Percentiles rank a stretch among this genome's conserved stretches.
Evolutionary conservation across 2,113 vertebrate genomes (phyloP).

Genomic region (Dipodomys merriami): DNA sequence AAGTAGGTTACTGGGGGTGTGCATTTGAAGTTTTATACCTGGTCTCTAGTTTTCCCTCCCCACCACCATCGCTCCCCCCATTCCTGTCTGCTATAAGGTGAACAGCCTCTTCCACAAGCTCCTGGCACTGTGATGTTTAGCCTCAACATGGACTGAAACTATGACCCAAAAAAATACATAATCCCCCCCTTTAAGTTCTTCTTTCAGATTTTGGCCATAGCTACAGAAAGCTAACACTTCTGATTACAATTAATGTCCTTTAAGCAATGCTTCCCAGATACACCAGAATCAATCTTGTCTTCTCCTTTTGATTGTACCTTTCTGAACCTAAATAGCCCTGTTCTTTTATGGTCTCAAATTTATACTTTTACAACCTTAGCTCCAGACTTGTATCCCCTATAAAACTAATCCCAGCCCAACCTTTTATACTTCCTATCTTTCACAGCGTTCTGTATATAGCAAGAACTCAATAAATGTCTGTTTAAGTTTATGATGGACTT

Average conservation of each 20-base stretch:
- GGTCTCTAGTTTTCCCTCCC: neutral
- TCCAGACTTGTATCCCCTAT: neutral
- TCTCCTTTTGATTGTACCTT: slow-evolving; percentile 24
- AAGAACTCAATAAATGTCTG: slow-evolving; percentile 13
- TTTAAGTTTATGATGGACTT: slow-evolving; percentile 38
- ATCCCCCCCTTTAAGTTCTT: no score
- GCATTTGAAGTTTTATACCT: neutral
- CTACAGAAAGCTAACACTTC: no score
- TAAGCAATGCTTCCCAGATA: slow-evolving; percentile 2
- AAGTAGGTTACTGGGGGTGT: no score
- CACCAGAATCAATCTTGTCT: neutral
- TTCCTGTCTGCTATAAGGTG: no score
- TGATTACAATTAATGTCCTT: neutral
- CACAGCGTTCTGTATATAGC: neutral
- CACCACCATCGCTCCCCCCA: no score
- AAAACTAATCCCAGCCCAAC: neutral
- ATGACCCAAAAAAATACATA: no score
- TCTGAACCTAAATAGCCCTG: neutral
- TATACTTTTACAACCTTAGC: neutral
- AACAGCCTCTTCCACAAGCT: no score
- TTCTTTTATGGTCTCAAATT: slow-evolving; percentile 43
- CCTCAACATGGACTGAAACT: no score
- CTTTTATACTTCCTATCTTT: neutral
- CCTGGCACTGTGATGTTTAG: no score
- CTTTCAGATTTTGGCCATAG: no score